Conservation (phyloP, 2,113 vertebrate species). For the Odontophorus gujanensis region DNA sequence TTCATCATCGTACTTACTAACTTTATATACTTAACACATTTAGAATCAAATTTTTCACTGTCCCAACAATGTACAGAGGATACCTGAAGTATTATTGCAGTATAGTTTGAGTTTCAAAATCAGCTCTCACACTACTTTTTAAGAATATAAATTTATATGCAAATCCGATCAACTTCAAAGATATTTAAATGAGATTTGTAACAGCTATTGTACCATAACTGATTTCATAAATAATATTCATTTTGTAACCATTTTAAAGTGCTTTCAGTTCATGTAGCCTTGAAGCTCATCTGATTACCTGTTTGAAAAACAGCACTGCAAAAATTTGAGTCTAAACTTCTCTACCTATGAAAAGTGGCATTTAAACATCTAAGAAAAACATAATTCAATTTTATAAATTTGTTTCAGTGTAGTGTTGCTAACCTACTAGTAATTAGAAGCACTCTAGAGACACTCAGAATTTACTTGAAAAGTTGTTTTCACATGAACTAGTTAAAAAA, state of each 20-base stretch:
- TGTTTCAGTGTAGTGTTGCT: neutral
- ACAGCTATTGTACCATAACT: neutral
- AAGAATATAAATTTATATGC: constrained; percentile 2
- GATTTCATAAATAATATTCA: neutral
- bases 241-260: neutral
- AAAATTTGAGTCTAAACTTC: neutral
- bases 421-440: neutral
- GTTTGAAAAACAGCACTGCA: neutral
- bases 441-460: neutral
- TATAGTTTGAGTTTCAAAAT: neutral
- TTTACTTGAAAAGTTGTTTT: neutral
- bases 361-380: neutral
- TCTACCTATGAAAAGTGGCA: neutral
- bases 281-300: neutral
- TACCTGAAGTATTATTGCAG: neutral
- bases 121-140: neutral
- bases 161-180: constrained; percentile 22
- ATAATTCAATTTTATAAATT: neutral
- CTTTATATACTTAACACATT: neutral
- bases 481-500: neutral
- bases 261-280: neutral
- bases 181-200: constrained; percentile 25
- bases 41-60: neutral
- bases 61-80: neutral
- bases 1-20: neutral